A percentile compares a stretch with the other conserved stretches of the same genome.
These are phyloP conservation scores for Apis dorsata DNA, from an alignment of 1,140 invertebrate genomes.

Conservation along the genomic window DNA sequence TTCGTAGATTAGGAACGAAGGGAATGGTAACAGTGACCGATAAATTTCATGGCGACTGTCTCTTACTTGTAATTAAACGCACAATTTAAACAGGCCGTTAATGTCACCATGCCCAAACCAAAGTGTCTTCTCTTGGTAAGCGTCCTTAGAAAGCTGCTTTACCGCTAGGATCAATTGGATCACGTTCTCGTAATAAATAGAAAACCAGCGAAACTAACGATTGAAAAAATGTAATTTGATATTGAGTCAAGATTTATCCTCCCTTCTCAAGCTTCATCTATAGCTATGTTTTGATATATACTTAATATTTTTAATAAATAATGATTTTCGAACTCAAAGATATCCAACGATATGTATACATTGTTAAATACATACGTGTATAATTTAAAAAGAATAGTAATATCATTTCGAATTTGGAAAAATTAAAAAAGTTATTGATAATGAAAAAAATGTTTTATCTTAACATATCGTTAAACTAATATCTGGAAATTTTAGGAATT, in stretches of 20 bases:
- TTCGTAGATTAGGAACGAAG: conserved; percentile 76
- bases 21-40: conserved; percentile 76
- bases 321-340: neutral
- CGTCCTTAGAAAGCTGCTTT: conserved; percentile 37
- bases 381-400: too few species aligned
- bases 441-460: too few species aligned
- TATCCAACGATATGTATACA: neutral
- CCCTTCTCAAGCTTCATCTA: neutral
- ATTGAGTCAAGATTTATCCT: neutral
- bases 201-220: neutral
- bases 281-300: neutral
- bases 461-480: too few species aligned
- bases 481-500: too few species aligned
- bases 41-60: conserved; percentile 76
- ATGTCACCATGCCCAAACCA: conserved; percentile 72
- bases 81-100: conserved; percentile 78
- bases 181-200: neutral
- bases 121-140: conserved; percentile 52
- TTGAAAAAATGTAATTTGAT: neutral
- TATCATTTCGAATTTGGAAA: too few species aligned
- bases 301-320: neutral
- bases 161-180: conserved; percentile 20
- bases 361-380: too few species aligned
- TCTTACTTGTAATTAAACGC: conserved; percentile 80
- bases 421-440: too few species aligned